These are phyloP conservation scores for Galaxias olidus DNA, from an alignment of 2,797 vertebrate species.

Conservation along the genomic window DNA sequence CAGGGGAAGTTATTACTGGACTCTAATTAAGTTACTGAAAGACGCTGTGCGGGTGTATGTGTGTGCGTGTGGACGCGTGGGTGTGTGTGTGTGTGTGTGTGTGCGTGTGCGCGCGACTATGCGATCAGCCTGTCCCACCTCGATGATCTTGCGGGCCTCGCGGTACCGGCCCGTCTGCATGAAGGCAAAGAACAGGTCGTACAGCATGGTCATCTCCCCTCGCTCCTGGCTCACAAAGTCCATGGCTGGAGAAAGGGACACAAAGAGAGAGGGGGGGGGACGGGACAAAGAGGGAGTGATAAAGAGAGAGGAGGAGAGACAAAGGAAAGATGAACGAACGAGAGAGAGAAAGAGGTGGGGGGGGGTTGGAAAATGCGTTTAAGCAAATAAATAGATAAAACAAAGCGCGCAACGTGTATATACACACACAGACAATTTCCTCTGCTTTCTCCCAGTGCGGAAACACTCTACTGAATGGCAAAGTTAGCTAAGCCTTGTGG, in stretches of 20 bases:
- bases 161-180: slow-evolving; percentile 87
- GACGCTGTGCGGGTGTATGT: slow-evolving; percentile 54
- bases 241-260: slow-evolving; percentile 75
- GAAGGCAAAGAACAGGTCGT: slow-evolving; percentile 93
- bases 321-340: slow-evolving; percentile 14
- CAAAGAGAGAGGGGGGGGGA: not conserved
- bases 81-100: slow-evolving; percentile 5
- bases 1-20: slow-evolving; percentile 73
- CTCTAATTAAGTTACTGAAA: slow-evolving; percentile 76
- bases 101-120: slow-evolving; percentile 3
- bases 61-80: slow-evolving; percentile 54
- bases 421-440: slow-evolving; percentile 14
- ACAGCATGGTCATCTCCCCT: slow-evolving; percentile 93
- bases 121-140: slow-evolving; percentile 74
- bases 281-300: slow-evolving; percentile 10
- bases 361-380: not conserved
- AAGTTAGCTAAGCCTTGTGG: slow-evolving; percentile 47
- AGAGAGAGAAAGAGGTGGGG: not conserved
- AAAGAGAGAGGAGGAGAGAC: slow-evolving; percentile 24
- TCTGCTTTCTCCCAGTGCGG: slow-evolving; percentile 13
- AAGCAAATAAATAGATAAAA: not conserved
- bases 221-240: slow-evolving; percentile 84
- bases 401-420: slow-evolving; percentile 11
- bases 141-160: slow-evolving; percentile 93
- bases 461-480: slow-evolving; percentile 4